phyloP scores from a whole-genome alignment of 2,888 invertebrate genomes.

The Agonopterix heracliana region DNA sequence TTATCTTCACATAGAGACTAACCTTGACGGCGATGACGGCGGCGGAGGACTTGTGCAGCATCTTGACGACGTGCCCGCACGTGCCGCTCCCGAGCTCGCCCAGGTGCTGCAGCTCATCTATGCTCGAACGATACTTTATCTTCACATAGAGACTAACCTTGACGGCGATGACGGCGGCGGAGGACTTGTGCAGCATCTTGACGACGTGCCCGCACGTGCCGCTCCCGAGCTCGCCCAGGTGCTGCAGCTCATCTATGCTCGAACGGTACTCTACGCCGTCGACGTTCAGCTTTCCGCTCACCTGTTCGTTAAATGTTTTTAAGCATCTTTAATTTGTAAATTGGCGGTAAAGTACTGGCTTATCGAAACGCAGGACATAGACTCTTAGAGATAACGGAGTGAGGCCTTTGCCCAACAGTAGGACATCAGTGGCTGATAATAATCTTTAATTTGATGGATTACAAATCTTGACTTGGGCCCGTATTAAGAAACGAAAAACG shows the following conservation, averaged over 20 bases:
- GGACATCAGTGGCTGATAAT: no score
- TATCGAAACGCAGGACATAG: no score
- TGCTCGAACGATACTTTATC: slow-evolving; percentile 82
- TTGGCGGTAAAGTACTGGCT: no score
- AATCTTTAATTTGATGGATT: no score
- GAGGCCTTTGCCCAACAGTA: no score
- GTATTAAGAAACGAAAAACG: no score
- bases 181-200: slow-evolving; percentile 94
- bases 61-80: slow-evolving; percentile 98
- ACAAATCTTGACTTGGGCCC: no score
- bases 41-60: slow-evolving; percentile 91
- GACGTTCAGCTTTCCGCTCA: slow-evolving; percentile 92
- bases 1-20: slow-evolving; percentile 29
- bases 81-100: slow-evolving; percentile 96
- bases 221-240: slow-evolving; percentile 91
- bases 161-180: slow-evolving; percentile 92
- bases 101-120: slow-evolving; percentile 88
- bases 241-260: slow-evolving; percentile 88
- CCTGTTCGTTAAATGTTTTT: slow-evolving; percentile 37
- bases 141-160: slow-evolving; percentile 76
- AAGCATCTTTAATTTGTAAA: background rate
- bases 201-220: slow-evolving; percentile 99
- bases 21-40: slow-evolving; percentile 96
- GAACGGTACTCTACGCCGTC: slow-evolving; percentile 87
- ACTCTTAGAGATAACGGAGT: no score